These are phyloP conservation scores for Drosophila pectinifera DNA, from an alignment of 1,140 invertebrate genomes.

Conservation along the genomic window DNA sequence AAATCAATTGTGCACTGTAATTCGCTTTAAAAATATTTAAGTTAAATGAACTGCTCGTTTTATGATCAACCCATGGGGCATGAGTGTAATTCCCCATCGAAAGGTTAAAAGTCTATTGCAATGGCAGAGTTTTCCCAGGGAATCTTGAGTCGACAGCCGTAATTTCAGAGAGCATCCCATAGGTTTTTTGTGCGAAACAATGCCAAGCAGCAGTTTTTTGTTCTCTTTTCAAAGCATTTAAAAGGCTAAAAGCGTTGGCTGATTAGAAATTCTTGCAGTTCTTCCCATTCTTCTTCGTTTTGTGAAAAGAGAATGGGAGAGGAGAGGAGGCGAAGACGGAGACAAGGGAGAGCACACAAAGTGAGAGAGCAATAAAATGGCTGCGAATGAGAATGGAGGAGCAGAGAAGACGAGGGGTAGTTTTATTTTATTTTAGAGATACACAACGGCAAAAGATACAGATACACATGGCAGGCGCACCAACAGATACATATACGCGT, in stretches of 20 bases:
- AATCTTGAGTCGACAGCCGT: conserved; percentile 1
- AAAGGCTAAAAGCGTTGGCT: conserved; percentile 25
- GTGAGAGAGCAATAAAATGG: conserved; percentile 75
- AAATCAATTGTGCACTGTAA: neutral
- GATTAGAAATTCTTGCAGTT: conserved; percentile 49
- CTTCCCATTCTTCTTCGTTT: conserved; percentile 10
- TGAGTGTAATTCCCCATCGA: neutral
- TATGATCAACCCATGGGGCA: neutral
- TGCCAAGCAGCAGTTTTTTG: conserved; percentile 3
- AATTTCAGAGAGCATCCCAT: conserved; percentile 9
- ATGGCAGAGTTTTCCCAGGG: neutral
- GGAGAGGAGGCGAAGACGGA: conserved; percentile 33
- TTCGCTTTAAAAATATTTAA: neutral
- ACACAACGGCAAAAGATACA: conserved; percentile 65
- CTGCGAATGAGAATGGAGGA: conserved; percentile 66
- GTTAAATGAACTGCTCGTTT: neutral
- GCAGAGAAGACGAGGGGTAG: conserved; percentile 45
- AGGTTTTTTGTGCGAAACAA: conserved; percentile 8
- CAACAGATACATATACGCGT: conserved; percentile 42
- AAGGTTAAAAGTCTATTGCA: conserved; percentile 8
- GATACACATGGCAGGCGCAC: conserved; percentile 71
- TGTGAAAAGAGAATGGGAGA: conserved; percentile 27
- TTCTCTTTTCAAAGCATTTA: conserved; percentile 14
- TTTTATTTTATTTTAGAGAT: conserved; percentile 61
- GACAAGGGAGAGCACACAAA: conserved; percentile 51